Evolutionary conservation across 2,113 vertebrate species (phyloP).

Genomic region (Brachypteracias leptosomus): DNA sequence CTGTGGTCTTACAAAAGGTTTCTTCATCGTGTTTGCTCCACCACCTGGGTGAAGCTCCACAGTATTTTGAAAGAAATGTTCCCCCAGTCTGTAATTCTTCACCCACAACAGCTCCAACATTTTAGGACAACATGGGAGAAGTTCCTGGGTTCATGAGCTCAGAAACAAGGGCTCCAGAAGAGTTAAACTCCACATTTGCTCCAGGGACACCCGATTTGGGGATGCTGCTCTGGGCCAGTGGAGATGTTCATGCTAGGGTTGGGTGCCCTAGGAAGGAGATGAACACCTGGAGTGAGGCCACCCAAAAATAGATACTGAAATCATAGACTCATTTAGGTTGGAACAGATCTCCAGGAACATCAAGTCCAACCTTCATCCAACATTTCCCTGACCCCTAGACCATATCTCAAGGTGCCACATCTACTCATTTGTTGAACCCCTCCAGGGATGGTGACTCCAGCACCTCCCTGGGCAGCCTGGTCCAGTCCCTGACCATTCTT

Average conservation of each 20-base stretch:
- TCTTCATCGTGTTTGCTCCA: neutral
- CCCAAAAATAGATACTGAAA: neutral
- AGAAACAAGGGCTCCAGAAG: neutral
- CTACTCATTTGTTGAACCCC: too few species aligned
- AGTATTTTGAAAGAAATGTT: neutral
- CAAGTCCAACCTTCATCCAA: too few species aligned
- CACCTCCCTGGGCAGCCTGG: too few species aligned
- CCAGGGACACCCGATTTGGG: accelerated
- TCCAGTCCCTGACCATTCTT: too few species aligned
- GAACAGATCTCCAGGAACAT: too few species aligned
- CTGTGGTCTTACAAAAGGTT: neutral
- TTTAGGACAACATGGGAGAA: neutral
- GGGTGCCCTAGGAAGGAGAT: neutral
- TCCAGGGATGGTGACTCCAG: too few species aligned
- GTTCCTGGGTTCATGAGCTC: neutral
- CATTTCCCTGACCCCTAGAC: too few species aligned
- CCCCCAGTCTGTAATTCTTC: neutral
- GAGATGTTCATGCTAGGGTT: accelerated
- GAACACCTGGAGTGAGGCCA: neutral
- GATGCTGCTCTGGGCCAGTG: neutral
- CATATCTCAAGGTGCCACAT: too few species aligned
- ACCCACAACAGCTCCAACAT: neutral
- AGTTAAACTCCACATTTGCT: neutral
- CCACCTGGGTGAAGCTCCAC: neutral
- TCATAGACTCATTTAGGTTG: too few species aligned